These are phyloP conservation scores for Cyclophora albipunctata DNA, from an alignment of 2,888 invertebrate species.

Conservation along the genomic window DNA sequence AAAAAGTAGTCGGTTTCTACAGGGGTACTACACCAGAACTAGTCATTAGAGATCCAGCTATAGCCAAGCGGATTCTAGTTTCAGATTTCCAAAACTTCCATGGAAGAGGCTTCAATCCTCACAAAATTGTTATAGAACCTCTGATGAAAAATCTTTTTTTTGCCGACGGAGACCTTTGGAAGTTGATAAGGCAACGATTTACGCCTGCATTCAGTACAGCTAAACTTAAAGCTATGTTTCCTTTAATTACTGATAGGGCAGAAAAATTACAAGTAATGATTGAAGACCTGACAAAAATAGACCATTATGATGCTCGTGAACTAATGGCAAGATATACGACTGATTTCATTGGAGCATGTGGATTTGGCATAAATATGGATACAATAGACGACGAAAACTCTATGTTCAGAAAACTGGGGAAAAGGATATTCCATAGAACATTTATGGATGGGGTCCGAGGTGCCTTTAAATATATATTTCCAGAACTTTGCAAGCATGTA, in stretches of 20 bases:
- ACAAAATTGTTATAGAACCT: conserved; percentile 51
- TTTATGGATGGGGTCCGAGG: conserved; percentile 39
- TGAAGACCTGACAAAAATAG: conserved; percentile 36
- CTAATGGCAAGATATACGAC: conserved; percentile 64
- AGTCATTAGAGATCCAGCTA: conserved; percentile 54
- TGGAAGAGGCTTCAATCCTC: conserved; percentile 47
- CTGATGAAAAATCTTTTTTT: conserved; percentile 56
- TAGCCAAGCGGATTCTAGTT: conserved; percentile 49
- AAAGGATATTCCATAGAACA: conserved; percentile 48
- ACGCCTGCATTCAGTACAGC: conserved; percentile 58
- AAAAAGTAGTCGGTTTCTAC: conserved; percentile 56
- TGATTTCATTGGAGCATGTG: conserved; percentile 61
- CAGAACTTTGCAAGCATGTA: conserved; percentile 47
- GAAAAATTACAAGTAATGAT: conserved; percentile 48
- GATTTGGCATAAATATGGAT: conserved; percentile 60
- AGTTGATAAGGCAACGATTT: conserved; percentile 52
- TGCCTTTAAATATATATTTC: conserved; percentile 47
- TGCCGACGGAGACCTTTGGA: conserved; percentile 60
- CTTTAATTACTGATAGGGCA: conserved; percentile 53
- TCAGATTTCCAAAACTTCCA: conserved; percentile 53
- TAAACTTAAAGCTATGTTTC: conserved; percentile 62
- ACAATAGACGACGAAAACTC: conserved; percentile 51
- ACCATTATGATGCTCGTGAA: conserved; percentile 51
- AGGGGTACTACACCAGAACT: conserved; percentile 47
- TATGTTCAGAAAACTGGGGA: conserved; percentile 53